These are phyloP conservation scores for Drosophila gunungcola DNA, from an alignment of 1,140 invertebrate species.

Conservation along the genomic window DNA sequence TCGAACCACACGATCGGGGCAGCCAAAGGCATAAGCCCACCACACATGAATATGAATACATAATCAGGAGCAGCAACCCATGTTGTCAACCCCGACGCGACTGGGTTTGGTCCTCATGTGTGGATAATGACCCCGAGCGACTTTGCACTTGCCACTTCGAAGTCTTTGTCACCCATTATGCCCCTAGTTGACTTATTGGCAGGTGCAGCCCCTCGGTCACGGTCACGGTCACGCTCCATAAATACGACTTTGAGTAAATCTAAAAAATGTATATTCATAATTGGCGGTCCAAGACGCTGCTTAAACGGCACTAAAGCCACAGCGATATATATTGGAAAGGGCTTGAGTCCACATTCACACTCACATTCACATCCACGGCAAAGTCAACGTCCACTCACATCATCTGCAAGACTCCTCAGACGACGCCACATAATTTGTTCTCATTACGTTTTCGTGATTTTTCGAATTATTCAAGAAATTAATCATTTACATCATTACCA, in stretches of 20 bases:
- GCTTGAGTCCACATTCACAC: no score
- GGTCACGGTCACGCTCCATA: conserved; percentile 72
- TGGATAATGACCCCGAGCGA: conserved; percentile 62
- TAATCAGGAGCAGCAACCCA: conserved; percentile 65
- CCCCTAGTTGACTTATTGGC: conserved; percentile 18
- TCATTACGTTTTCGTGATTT: conserved; percentile 60
- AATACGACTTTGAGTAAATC: conserved; percentile 71
- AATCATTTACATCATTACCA: conserved; percentile 71
- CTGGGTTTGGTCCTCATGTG: not conserved
- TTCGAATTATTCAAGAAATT: conserved; percentile 65
- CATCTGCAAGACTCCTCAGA: conserved; percentile 4
- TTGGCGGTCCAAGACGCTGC: not conserved
- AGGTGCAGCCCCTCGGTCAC: conserved; percentile 49
- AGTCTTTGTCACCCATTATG: conserved; percentile 59
- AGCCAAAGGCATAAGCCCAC: conserved; percentile 3
- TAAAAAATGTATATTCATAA: conserved; percentile 40
- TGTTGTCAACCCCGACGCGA: conserved; percentile 64
- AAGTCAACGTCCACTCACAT: conserved; percentile 1
- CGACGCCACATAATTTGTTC: conserved; percentile 56
- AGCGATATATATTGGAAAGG: not conserved
- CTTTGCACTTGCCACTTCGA: conserved; percentile 39
- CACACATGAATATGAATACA: conserved; percentile 71
- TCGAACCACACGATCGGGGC: conserved; percentile 50
- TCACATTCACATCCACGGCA: no score
- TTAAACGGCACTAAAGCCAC: no score